Evolutionary conservation across 2,888 invertebrate genomes (phyloP).

Genomic region (Rotaria socialis): DNA sequence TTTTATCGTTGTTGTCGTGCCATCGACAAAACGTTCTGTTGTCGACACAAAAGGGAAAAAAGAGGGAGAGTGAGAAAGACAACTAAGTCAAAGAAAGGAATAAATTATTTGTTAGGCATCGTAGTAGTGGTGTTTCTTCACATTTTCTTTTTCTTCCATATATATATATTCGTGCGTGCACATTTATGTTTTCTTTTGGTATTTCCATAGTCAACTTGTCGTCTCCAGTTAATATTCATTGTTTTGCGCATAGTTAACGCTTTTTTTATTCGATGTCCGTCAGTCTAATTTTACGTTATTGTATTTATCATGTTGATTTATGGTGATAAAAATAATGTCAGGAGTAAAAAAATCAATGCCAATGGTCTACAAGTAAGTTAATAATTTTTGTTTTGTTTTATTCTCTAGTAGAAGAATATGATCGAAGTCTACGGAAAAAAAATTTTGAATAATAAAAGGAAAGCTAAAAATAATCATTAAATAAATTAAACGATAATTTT

Average conservation of each 20-base stretch:
- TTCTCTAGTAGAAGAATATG: too few relatives aligned
- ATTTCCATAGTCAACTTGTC: not conserved
- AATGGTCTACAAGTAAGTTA: slow-evolving; percentile 1
- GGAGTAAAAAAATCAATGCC: not conserved
- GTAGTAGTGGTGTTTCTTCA: not conserved
- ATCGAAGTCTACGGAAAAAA: not conserved
- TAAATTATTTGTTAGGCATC: slow-evolving; percentile 13
- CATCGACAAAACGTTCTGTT: not conserved
- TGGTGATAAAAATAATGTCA: not conserved
- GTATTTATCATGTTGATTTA: not conserved
- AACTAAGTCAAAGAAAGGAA: slow-evolving; percentile 4
- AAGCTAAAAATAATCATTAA: not conserved
- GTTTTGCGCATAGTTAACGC: not conserved
- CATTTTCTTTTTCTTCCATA: not conserved
- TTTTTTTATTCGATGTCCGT: not conserved
- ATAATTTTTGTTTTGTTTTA: not conserved
- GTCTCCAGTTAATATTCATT: slow-evolving; percentile 5
- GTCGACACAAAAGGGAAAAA: not conserved
- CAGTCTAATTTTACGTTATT: not conserved
- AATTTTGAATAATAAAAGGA: not conserved
- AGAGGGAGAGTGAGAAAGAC: slow-evolving; percentile 16
- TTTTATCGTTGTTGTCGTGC: slow-evolving; percentile 21
- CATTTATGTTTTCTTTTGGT: slow-evolving; percentile 14
- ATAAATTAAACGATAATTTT: not conserved
- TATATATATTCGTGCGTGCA: not conserved